These are phyloP conservation scores for Bothrops jararaca DNA, from an alignment of 2,113 vertebrate genomes.

Conservation along the genomic window DNA sequence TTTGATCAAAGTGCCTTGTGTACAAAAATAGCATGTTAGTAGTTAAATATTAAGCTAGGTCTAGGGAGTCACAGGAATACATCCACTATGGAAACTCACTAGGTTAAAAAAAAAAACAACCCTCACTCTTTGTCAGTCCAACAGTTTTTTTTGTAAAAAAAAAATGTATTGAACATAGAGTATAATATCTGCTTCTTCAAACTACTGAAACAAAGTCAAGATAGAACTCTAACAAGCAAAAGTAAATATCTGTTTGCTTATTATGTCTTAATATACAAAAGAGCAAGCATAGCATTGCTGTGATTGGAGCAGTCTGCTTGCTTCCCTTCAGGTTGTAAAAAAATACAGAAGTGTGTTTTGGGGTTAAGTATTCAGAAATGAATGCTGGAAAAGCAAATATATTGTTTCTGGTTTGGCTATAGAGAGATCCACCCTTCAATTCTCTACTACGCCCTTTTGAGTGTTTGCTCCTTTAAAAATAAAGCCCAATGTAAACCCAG, in stretches of 20 bases:
- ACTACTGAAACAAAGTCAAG: background rate
- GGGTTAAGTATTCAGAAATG: background rate
- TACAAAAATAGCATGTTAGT: background rate
- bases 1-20: background rate
- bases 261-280: constrained; percentile 48
- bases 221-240: background rate
- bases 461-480: background rate
- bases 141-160: too few relatives aligned
- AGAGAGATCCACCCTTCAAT: background rate
- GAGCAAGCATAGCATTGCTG: constrained; percentile 9
- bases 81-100: background rate
- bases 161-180: background rate
- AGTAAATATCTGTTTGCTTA: constrained; percentile 52
- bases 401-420: background rate
- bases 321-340: accelerated
- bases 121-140: background rate
- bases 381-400: background rate
- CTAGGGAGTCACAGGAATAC: background rate
- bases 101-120: background rate
- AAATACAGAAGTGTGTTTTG: background rate
- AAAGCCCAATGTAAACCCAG: background rate
- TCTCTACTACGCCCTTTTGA: background rate
- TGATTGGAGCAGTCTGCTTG: constrained; percentile 28
- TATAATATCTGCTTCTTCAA: background rate
- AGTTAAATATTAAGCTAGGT: background rate